Conservation (phyloP, 1,140 invertebrate genomes). For the Formica exsecta region DNA sequence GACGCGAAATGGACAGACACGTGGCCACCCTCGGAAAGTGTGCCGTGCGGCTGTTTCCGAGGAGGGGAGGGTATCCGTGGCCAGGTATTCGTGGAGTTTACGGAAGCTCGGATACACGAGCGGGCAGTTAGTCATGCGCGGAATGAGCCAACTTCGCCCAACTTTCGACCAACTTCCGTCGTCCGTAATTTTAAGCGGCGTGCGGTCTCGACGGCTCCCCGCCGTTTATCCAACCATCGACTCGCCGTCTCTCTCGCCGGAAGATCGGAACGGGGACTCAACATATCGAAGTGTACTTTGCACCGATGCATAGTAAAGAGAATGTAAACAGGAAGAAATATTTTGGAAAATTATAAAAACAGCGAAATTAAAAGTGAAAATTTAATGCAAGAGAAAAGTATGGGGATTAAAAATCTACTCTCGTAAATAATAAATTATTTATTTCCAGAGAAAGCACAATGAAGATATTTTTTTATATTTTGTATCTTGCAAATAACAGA, state of each 20-base stretch:
- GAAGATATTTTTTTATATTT: not conserved
- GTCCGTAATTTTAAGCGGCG: conserved; percentile 62
- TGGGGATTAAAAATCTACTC: not conserved
- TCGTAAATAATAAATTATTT: conserved; percentile 20
- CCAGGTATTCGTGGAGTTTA: conserved; percentile 54
- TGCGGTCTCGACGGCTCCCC: conserved; percentile 58
- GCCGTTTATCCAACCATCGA: conserved; percentile 58
- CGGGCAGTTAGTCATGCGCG: conserved; percentile 62
- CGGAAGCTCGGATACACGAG: conserved; percentile 54
- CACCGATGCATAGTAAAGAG: no score
- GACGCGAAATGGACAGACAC: not conserved
- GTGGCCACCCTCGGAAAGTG: not conserved
- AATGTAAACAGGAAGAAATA: not conserved
- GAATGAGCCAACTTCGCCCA: conserved; percentile 59
- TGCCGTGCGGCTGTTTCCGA: conserved; percentile 24
- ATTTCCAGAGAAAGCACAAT: not conserved
- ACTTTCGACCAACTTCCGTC: conserved; percentile 59
- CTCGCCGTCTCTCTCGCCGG: not conserved
- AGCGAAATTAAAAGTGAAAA: not conserved
- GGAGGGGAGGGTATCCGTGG: not conserved
- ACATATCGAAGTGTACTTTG: not conserved
- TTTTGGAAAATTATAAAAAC: not conserved
- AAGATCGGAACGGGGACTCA: not conserved
- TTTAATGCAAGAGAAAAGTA: not conserved
- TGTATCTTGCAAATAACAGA: not conserved